A percentile compares a stretch with the other conserved stretches of the same genome.
phyloP scores from a whole-genome alignment of 2,113 vertebrate species.

The Lucifuga dentata region DNA sequence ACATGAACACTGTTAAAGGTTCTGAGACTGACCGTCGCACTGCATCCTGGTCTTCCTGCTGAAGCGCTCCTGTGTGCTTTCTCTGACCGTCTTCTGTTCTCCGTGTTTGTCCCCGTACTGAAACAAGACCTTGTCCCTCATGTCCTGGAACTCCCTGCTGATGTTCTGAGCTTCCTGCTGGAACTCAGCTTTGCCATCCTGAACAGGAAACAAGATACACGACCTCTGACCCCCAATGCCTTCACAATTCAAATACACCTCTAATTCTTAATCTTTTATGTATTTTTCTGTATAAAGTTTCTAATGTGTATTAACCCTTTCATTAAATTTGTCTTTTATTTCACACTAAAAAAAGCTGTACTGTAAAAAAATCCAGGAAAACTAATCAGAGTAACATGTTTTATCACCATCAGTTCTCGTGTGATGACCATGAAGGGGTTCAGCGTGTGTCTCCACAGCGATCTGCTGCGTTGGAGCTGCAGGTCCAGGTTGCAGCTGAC shows the following conservation, averaged over 20 bases:
- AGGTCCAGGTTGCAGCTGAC: constrained; percentile 89
- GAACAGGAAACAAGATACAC: background rate
- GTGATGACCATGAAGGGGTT: constrained; percentile 73
- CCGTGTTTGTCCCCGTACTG: constrained; percentile 74
- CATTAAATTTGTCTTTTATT: too few species aligned
- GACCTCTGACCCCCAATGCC: background rate
- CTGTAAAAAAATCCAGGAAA: too few species aligned
- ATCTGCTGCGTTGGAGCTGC: constrained; percentile 85
- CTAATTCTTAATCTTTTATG: too few species aligned
- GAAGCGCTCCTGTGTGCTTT: constrained; percentile 80
- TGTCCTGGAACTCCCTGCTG: constrained; percentile 69
- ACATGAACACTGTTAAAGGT: too few species aligned
- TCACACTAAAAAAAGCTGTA: too few species aligned
- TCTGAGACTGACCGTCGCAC: constrained; percentile 89
- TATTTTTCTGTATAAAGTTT: too few species aligned
- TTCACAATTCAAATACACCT: too few species aligned
- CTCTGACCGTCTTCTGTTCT: background rate
- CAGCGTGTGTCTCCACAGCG: constrained; percentile 80
- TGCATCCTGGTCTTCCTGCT: constrained; percentile 84
- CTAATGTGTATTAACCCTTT: too few species aligned
- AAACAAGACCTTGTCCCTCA: constrained; percentile 83
- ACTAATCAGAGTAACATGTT: too few species aligned
- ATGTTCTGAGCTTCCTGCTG: constrained; percentile 69
- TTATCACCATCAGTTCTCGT: constrained; percentile 68
- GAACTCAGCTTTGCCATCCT: constrained; percentile 75